phyloP scores from a whole-genome alignment of 2,888 invertebrate genomes.

The Parnassius smintheus region DNA sequence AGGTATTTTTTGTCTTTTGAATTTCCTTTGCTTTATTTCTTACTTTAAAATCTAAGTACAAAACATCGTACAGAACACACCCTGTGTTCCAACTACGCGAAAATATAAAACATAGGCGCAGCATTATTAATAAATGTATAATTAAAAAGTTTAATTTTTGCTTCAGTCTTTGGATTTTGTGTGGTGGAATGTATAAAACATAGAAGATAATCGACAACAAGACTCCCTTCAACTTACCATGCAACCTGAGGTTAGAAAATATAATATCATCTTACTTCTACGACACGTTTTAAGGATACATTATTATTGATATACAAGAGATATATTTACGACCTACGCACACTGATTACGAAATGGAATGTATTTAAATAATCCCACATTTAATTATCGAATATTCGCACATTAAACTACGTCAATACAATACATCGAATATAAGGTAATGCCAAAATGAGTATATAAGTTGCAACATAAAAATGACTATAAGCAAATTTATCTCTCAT shows the following conservation, averaged over 20 bases:
- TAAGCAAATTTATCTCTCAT: conserved; percentile 3
- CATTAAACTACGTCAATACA: no score
- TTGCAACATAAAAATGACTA: background rate
- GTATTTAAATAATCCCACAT: no score
- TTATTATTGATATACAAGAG: background rate
- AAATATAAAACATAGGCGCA: conserved; percentile 30
- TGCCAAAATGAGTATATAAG: background rate
- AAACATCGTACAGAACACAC: background rate
- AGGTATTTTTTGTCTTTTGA: background rate
- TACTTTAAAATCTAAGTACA: conserved; percentile 10
- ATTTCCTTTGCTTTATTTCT: background rate
- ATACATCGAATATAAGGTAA: background rate
- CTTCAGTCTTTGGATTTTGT: conserved; percentile 54
- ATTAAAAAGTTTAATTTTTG: conserved; percentile 30
- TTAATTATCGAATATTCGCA: no score
- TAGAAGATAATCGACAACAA: conserved; percentile 33
- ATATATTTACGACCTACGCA: no score
- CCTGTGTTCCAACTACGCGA: conserved; percentile 6
- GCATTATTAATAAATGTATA: conserved; percentile 23
- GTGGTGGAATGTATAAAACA: conserved; percentile 46
- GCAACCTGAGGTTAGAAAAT: conserved; percentile 4
- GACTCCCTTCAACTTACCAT: conserved; percentile 14
- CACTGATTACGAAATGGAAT: no score
- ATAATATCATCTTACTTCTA: conserved; percentile 10
- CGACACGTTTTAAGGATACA: background rate